Conservation (phyloP, 2,797 vertebrate genomes). For the Sciaenops ocellatus region DNA sequence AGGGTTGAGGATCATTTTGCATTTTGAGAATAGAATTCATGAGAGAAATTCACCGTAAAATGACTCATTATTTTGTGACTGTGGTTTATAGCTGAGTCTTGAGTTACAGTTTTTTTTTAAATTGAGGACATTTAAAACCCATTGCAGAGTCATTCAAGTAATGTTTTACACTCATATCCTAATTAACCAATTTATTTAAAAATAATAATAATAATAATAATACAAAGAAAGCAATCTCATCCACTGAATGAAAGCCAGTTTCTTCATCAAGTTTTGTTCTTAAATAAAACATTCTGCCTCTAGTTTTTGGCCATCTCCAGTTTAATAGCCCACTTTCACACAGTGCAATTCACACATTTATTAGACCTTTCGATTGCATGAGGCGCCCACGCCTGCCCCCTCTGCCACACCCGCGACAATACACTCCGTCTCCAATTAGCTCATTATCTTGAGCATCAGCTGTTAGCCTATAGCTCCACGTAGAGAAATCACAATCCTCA, state of each 20-base stretch:
- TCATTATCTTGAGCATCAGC: conserved; percentile 71
- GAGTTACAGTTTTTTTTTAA: not conserved
- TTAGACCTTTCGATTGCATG: conserved; percentile 25
- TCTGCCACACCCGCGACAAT: conserved; percentile 85
- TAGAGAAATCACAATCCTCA: not conserved
- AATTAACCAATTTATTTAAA: not conserved
- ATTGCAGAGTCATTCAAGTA: not conserved
- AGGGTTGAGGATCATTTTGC: not conserved
- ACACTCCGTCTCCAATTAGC: conserved; percentile 72
- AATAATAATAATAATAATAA: too few relatives aligned
- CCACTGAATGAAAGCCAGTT: not conserved
- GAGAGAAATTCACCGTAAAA: not conserved
- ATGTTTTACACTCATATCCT: not conserved
- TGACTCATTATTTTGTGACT: not conserved
- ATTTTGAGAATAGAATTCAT: not conserved
- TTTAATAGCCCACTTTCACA: conserved; percentile 35
- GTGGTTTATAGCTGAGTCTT: not conserved
- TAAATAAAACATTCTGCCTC: not conserved
- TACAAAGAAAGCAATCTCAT: not conserved
- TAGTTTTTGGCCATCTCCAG: not conserved
- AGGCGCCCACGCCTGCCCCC: conserved; percentile 73
- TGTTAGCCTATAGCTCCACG: conserved; percentile 63
- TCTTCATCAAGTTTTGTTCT: not conserved
- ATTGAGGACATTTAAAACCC: not conserved
- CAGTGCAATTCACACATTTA: conserved; percentile 48